These are phyloP conservation scores for Pteromalus puparum DNA, from an alignment of 1,140 invertebrate species.

Conservation along the genomic window DNA sequence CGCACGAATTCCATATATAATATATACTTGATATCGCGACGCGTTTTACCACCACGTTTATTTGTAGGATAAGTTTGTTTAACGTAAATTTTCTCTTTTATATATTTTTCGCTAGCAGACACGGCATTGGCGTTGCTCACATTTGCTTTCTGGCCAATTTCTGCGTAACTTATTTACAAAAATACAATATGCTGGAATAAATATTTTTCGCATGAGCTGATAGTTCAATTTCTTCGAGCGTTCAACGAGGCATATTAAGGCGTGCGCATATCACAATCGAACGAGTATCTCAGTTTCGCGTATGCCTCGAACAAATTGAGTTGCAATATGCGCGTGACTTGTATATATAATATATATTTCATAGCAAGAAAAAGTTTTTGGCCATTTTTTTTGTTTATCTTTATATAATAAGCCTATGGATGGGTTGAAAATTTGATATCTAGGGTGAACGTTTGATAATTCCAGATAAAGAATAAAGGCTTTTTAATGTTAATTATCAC, in stretches of 20 bases:
- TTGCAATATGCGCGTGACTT: slow-evolving; percentile 11
- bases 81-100: background rate
- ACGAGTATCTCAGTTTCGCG: slow-evolving; percentile 20
- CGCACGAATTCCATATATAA: background rate
- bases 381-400: slow-evolving; percentile 11
- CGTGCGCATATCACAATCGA: slow-evolving; percentile 52
- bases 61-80: background rate
- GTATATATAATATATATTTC: slow-evolving; percentile 5
- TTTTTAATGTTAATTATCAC: slow-evolving; percentile 42
- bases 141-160: background rate
- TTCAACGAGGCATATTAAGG: slow-evolving; percentile 53
- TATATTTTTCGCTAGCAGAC: background rate
- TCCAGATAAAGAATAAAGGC: background rate
- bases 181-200: slow-evolving; percentile 58
- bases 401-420: background rate
- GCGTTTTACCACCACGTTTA: slow-evolving; percentile 16
- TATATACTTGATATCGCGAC: background rate
- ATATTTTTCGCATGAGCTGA: slow-evolving; percentile 48
- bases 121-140: background rate
- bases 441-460: background rate
- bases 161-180: slow-evolving; percentile 55
- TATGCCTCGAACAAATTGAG: slow-evolving; percentile 6
- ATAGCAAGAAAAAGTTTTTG: slow-evolving; percentile 27
- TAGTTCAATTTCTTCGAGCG: slow-evolving; percentile 39
- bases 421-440: slow-evolving; percentile 35